phyloP scores from a whole-genome alignment of 1,140 invertebrate species.

The Drosophila ercepeae region DNA sequence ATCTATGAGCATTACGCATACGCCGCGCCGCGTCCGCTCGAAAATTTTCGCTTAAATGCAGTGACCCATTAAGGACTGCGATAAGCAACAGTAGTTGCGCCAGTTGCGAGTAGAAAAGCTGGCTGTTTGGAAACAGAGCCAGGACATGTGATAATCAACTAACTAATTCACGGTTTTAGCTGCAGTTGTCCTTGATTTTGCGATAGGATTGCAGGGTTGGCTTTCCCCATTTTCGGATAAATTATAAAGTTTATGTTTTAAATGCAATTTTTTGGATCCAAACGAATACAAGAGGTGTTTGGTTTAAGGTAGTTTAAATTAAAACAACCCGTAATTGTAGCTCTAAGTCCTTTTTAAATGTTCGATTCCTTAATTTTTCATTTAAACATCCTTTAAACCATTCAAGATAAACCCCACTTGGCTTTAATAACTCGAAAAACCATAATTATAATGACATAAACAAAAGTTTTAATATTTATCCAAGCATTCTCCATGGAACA shows the following conservation, averaged over 20 bases:
- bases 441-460: not conserved
- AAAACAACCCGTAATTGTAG: too few relatives aligned
- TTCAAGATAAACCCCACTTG: not conserved
- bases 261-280: too few relatives aligned
- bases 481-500: not conserved
- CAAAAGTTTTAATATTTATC: not conserved
- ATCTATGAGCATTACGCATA: slow-evolving; percentile 58
- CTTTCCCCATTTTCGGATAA: too few relatives aligned
- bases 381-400: too few relatives aligned
- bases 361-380: too few relatives aligned
- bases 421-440: not conserved
- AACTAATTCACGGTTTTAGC: slow-evolving; percentile 39
- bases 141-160: slow-evolving; percentile 40
- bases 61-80: slow-evolving; percentile 37
- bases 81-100: slow-evolving; percentile 42
- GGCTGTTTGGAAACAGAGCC: not conserved
- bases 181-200: slow-evolving; percentile 42
- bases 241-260: not conserved
- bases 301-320: too few relatives aligned
- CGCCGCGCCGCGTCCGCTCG: slow-evolving; percentile 46
- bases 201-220: slow-evolving; percentile 38
- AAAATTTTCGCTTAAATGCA: slow-evolving; percentile 51
- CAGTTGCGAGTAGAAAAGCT: not conserved
- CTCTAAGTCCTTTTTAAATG: too few relatives aligned
- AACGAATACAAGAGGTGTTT: too few relatives aligned